Evolutionary conservation across 2,797 vertebrate genomes (phyloP).

Genomic region (Rhynchonycteris naso): DNA sequence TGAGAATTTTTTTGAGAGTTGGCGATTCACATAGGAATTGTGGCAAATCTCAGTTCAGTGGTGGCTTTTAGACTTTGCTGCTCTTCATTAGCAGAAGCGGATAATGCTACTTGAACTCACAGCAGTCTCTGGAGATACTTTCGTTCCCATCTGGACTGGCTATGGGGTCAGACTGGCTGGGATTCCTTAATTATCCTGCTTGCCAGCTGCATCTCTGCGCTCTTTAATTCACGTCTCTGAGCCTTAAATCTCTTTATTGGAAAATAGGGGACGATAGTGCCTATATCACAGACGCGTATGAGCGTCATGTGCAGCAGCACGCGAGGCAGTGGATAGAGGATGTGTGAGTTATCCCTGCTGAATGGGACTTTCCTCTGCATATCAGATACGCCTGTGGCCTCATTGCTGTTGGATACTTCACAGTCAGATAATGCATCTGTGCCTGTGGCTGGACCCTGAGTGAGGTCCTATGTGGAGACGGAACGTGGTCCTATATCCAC

Average conservation of each 20-base stretch:
- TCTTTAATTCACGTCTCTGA: conserved; percentile 7
- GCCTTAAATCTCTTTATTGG: not conserved
- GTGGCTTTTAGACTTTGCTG: conserved; percentile 18
- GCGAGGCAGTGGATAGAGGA: not conserved
- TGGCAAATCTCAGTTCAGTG: not conserved
- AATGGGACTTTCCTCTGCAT: not conserved
- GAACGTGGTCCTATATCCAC: not conserved
- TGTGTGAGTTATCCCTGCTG: not conserved
- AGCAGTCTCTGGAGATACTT: not conserved
- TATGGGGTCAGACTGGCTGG: not conserved
- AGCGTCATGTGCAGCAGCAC: not conserved
- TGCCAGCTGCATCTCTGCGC: not conserved
- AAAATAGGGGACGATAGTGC: not conserved
- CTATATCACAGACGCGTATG: not conserved
- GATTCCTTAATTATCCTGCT: not conserved
- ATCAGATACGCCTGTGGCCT: not conserved
- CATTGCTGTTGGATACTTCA: not conserved
- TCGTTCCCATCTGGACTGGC: not conserved
- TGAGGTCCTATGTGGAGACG: not conserved
- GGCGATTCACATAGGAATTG: not conserved
- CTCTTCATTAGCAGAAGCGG: conserved; percentile 32
- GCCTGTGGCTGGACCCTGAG: not conserved
- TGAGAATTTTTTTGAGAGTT: not conserved
- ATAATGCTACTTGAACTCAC: not conserved
- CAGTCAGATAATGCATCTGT: not conserved